Conservation (phyloP, 2,888 invertebrate species). For the Allolobophora icterica region DNA sequence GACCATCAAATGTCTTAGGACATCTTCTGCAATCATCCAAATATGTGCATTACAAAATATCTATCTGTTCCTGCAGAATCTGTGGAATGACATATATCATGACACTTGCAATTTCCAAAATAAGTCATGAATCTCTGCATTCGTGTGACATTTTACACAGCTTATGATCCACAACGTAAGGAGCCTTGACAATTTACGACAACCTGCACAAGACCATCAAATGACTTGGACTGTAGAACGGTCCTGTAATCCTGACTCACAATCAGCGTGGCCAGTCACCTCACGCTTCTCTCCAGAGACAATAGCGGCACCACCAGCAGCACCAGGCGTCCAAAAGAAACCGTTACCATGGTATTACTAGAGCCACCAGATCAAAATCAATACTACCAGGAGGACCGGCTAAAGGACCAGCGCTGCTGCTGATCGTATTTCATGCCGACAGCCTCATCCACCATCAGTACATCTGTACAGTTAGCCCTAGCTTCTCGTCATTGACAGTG, state of each 20-base stretch:
- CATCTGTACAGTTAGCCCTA: neutral
- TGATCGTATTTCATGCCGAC: neutral
- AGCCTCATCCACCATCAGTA: neutral
- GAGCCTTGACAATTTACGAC: neutral
- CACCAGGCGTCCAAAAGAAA: neutral
- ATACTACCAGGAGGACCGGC: constrained; percentile 4
- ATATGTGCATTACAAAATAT: no score
- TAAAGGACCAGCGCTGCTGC: neutral
- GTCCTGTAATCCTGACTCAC: neutral
- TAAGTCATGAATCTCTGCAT: neutral
- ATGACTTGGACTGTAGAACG: neutral
- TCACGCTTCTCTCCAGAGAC: neutral
- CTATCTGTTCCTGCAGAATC: no score
- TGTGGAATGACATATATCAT: no score
- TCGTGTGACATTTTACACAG: neutral
- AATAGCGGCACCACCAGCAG: neutral
- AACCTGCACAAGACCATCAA: neutral
- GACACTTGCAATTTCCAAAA: neutral
- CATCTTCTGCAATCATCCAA: no score
- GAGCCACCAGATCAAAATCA: constrained; percentile 17
- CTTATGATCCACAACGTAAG: neutral
- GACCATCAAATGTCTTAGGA: no score
- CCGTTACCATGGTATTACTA: neutral
- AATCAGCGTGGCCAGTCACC: neutral
- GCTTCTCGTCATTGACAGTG: neutral